A percentile compares a stretch with the other conserved stretches of the same genome.
Evolutionary conservation across 1,140 invertebrate species (phyloP).

Genomic region (Tetranychus urticae): DNA sequence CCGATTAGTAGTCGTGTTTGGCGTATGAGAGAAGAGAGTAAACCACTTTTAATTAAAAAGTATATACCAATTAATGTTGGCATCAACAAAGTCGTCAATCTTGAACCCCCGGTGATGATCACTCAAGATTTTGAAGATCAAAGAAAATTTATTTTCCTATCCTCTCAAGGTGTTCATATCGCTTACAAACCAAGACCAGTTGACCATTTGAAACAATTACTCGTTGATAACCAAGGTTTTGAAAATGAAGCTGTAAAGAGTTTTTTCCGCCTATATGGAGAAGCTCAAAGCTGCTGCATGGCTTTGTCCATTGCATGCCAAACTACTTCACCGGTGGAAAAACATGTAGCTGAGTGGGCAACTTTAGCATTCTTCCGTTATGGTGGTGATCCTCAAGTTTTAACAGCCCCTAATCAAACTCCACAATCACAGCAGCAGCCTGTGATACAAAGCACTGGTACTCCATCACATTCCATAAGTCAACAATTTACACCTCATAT

Average conservation of each 20-base stretch:
- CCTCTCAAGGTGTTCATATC: constrained; percentile 50
- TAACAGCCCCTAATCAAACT: not conserved
- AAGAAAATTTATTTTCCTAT: constrained; percentile 55
- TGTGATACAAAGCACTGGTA: not conserved
- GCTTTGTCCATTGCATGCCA: constrained; percentile 57
- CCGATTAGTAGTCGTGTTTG: constrained; percentile 57
- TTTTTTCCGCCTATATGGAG: constrained; percentile 57
- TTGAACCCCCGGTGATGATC: constrained; percentile 37
- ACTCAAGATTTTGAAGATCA: constrained; percentile 47
- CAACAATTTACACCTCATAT: not conserved
- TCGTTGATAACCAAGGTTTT: constrained; percentile 52
- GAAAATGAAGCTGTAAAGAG: constrained; percentile 56
- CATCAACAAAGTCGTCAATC: constrained; percentile 5
- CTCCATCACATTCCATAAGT: not conserved
- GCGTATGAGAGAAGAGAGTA: constrained; percentile 40
- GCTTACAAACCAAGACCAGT: constrained; percentile 56
- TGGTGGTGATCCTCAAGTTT: constrained; percentile 40
- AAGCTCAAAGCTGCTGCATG: constrained; percentile 67
- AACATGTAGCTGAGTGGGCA: constrained; percentile 47
- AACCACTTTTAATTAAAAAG: constrained; percentile 5
- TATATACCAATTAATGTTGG: not conserved
- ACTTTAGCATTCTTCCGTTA: constrained; percentile 74
- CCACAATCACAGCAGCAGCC: not conserved
- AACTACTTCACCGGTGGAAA: constrained; percentile 34
- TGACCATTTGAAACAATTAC: constrained; percentile 51